A percentile compares a stretch with the other conserved stretches of the same genome.
phyloP scores from a whole-genome alignment of 2,888 invertebrate genomes.

The Diloba caeruleocephala region DNA sequence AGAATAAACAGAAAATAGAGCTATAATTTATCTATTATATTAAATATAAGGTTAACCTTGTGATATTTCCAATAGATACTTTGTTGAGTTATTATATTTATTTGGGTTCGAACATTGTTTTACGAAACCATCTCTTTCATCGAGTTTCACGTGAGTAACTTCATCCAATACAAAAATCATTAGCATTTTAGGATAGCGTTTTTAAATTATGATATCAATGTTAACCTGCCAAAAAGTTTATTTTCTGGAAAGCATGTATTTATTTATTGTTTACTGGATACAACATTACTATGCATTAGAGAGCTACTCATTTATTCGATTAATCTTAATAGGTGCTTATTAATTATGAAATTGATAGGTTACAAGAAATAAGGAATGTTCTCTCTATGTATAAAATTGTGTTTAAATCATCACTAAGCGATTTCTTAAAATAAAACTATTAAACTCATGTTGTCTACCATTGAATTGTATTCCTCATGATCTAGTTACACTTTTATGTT shows the following conservation, averaged over 20 bases:
- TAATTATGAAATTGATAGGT: conserved; percentile 36
- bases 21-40: conserved; percentile 47
- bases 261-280: too few relatives aligned
- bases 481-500: not conserved
- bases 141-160: too few relatives aligned
- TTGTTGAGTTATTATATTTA: conserved; percentile 42
- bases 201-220: too few relatives aligned
- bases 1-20: conserved; percentile 68
- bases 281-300: not conserved
- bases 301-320: conserved; percentile 1
- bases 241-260: too few relatives aligned
- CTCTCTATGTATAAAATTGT: conserved; percentile 29
- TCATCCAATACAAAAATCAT: conserved; percentile 1
- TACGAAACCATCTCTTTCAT: too few relatives aligned
- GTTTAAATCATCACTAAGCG: conserved; percentile 37
- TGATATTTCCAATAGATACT: conserved; percentile 50
- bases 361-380: conserved; percentile 38
- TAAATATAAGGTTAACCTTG: conserved; percentile 45
- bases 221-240: too few relatives aligned
- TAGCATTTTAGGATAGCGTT: conserved; percentile 14
- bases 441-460: conserved; percentile 15
- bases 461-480: conserved; percentile 18
- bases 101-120: conserved; percentile 41
- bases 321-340: conserved; percentile 19
- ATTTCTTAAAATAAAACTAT: conserved; percentile 27